phyloP scores from a whole-genome alignment of 2,888 invertebrate genomes.

The Diarsia mendica region DNA sequence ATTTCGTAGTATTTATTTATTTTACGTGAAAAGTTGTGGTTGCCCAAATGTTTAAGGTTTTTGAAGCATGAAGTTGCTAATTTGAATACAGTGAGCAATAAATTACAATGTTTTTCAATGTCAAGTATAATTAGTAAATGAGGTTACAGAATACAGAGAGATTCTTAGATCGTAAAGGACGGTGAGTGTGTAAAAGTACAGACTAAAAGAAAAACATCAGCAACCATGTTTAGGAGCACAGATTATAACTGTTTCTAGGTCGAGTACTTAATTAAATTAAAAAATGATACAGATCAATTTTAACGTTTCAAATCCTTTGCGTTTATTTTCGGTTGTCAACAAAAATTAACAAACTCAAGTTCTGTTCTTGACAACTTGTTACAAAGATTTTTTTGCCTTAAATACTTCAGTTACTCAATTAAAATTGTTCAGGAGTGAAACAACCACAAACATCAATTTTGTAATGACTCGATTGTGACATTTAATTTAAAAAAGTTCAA shows the following conservation, averaged over 20 bases:
- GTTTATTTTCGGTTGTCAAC: constrained; percentile 51
- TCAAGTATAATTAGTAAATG: no score
- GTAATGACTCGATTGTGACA: constrained; percentile 3
- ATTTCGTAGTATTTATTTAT: constrained; percentile 45
- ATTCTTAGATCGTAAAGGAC: not conserved
- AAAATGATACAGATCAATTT: constrained; percentile 1
- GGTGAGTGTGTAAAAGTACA: not conserved
- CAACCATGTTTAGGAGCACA: not conserved
- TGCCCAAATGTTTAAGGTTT: constrained; percentile 16
- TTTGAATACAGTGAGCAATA: constrained; percentile 6
- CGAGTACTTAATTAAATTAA: not conserved
- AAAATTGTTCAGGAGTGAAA: constrained; percentile 29
- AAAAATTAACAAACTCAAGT: constrained; percentile 44
- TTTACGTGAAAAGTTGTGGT: constrained; percentile 39
- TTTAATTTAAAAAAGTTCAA: constrained; percentile 43
- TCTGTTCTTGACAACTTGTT: constrained; percentile 58
- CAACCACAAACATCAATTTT: constrained; percentile 25
- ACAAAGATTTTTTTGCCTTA: constrained; percentile 39
- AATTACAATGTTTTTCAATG: not conserved
- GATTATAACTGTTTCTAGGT: not conserved
- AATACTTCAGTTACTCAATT: constrained; percentile 43
- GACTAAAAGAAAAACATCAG: not conserved
- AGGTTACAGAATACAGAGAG: no score
- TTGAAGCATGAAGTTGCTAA: constrained; percentile 15
- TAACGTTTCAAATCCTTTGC: constrained; percentile 40